phyloP scores from a whole-genome alignment of 2,888 invertebrate species.

The Volucella zonaria region DNA sequence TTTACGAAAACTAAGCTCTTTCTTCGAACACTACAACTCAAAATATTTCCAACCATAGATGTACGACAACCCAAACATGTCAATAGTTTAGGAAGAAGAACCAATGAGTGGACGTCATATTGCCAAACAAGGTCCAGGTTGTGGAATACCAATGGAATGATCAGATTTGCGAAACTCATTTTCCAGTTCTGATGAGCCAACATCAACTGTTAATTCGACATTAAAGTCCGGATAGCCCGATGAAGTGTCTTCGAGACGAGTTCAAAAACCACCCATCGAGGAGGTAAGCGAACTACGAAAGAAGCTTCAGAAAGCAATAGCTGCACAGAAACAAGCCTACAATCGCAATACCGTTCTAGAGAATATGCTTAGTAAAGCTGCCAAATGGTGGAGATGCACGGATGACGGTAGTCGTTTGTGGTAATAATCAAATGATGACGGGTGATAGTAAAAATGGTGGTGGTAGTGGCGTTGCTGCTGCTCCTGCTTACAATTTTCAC shows the following conservation, averaged over 20 bases:
- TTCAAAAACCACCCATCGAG: slow-evolving; percentile 72
- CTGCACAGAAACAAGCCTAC: slow-evolving; percentile 82
- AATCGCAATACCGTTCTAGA: slow-evolving; percentile 82
- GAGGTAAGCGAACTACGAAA: slow-evolving; percentile 79
- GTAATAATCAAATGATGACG: slow-evolving; percentile 45
- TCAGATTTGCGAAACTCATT: slow-evolving; percentile 75
- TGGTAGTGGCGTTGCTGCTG: slow-evolving; percentile 57
- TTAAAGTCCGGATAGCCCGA: slow-evolving; percentile 61
- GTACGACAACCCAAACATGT: slow-evolving; percentile 77
- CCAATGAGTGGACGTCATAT: slow-evolving; percentile 55
- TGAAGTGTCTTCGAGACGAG: slow-evolving; percentile 56
- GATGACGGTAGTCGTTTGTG: slow-evolving; percentile 56
- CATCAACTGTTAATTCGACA: slow-evolving; percentile 63
- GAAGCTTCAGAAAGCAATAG: slow-evolving; percentile 81
- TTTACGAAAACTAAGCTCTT: slow-evolving; percentile 80
- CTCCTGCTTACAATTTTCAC: slow-evolving; percentile 64
- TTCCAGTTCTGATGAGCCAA: slow-evolving; percentile 77
- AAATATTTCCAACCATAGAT: slow-evolving; percentile 70
- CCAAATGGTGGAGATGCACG: slow-evolving; percentile 76
- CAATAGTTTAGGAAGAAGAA: slow-evolving; percentile 76
- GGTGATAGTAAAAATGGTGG: slow-evolving; percentile 72
- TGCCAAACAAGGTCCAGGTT: slow-evolving; percentile 61
- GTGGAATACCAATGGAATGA: slow-evolving; percentile 73
- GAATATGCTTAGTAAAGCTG: slow-evolving; percentile 80
- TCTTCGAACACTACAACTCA: slow-evolving; percentile 71